Percentiles rank a stretch among this genome's conserved stretches.
These are phyloP conservation scores for Alectura lathami DNA, from an alignment of 2,113 vertebrate species.

Conservation along the genomic window DNA sequence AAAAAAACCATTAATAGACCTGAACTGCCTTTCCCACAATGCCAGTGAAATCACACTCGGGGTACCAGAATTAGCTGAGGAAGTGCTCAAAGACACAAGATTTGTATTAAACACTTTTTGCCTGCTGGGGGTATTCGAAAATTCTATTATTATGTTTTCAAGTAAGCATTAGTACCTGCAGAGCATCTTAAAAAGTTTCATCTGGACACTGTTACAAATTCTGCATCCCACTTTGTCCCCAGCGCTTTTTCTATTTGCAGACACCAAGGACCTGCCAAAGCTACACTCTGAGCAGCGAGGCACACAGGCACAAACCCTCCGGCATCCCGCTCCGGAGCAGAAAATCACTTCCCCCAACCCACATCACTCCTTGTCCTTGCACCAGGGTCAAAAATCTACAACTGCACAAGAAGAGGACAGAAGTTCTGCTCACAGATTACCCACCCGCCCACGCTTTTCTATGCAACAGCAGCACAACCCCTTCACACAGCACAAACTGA, in stretches of 20 bases:
- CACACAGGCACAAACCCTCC: not conserved
- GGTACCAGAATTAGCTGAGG: not conserved
- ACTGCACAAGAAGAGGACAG: not conserved
- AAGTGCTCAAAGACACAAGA: not conserved
- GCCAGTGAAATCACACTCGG: not conserved
- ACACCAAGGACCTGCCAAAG: slow-evolving; percentile 30
- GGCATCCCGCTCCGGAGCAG: not conserved
- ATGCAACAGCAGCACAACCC: not conserved
- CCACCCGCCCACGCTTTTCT: not conserved
- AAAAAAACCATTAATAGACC: not conserved
- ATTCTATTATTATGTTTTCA: not conserved
- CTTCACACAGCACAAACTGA: not conserved
- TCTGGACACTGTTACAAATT: not conserved
- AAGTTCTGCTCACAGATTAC: not conserved
- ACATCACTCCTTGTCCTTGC: not conserved
- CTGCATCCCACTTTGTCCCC: not conserved
- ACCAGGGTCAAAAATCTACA: not conserved
- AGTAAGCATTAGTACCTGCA: not conserved
- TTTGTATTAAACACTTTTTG: not conserved
- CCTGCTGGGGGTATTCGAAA: not conserved
- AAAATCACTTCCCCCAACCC: not conserved
- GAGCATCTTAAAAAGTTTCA: not conserved
- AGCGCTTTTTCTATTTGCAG: not conserved
- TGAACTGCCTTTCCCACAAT: not conserved
- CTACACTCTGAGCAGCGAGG: not conserved